Conservation (phyloP, 2,797 vertebrate genomes). For the Psittacula echo region DNA sequence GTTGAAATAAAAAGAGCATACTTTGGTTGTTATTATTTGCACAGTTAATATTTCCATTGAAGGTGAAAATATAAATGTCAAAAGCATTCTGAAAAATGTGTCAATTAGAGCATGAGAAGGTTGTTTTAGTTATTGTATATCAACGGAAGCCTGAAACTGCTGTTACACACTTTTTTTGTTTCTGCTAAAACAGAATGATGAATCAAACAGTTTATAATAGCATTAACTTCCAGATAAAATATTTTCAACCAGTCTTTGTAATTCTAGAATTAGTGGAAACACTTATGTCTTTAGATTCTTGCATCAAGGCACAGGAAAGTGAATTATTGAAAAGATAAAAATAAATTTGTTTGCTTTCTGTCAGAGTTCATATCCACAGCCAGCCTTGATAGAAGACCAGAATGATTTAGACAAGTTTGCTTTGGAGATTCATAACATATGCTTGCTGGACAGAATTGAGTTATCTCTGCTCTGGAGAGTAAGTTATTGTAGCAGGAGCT, state of each 20-base stretch:
- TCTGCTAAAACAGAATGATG: conserved; percentile 10
- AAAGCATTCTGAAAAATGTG: not conserved
- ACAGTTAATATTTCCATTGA: not conserved
- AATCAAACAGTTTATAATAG: conserved; percentile 37
- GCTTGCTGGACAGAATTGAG: conserved; percentile 94
- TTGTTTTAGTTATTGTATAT: not conserved
- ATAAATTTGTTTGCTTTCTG: conserved; percentile 93
- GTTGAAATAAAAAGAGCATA: not conserved
- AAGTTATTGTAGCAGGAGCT: conserved; percentile 99
- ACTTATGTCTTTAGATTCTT: conserved; percentile 74
- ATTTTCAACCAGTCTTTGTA: conserved; percentile 65
- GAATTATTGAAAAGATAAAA: conserved; percentile 93
- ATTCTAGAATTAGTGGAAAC: conserved; percentile 72
- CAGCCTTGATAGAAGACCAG: conserved; percentile 88
- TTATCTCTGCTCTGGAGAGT: conserved; percentile 95
- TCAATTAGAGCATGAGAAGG: not conserved
- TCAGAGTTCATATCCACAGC: conserved; percentile 91
- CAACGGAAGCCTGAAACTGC: not conserved
- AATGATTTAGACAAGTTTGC: conserved; percentile 94
- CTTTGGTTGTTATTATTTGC: not conserved
- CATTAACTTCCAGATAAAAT: conserved; percentile 26
- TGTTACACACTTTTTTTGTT: not conserved
- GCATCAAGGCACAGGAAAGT: conserved; percentile 75
- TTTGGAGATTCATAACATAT: conserved; percentile 94
- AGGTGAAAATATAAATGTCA: not conserved